Percentiles rank a stretch among this genome's conserved stretches.
Conservation (phyloP, 2,888 invertebrate genomes). For the Agrotis puta region DNA sequence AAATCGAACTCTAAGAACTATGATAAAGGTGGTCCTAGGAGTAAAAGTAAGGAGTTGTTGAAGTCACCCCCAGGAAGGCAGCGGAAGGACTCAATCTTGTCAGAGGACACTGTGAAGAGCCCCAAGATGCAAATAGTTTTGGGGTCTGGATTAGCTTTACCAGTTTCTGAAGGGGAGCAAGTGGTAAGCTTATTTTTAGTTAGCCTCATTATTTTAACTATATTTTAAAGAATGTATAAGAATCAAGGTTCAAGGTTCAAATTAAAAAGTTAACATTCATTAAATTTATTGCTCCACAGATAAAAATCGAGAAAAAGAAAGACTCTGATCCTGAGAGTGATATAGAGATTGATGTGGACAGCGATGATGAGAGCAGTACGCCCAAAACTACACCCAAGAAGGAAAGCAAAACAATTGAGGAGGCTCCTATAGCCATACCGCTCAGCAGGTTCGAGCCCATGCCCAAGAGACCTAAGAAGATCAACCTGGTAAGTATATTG, state of each 20-base stretch:
- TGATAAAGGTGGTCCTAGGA: constrained; percentile 74
- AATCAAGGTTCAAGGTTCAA: not conserved
- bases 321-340: constrained; percentile 89
- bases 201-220: not conserved
- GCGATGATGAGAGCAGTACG: constrained; percentile 80
- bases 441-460: constrained; percentile 84
- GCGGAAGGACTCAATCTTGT: constrained; percentile 81
- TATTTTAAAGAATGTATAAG: too few relatives aligned
- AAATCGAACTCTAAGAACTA: constrained; percentile 76
- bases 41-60: constrained; percentile 77
- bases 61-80: constrained; percentile 80
- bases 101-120: constrained; percentile 83
- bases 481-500: constrained; percentile 84
- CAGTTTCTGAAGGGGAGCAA: constrained; percentile 91
- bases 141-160: constrained; percentile 89
- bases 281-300: constrained; percentile 69
- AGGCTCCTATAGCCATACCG: constrained; percentile 79
- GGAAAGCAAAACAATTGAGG: constrained; percentile 58
- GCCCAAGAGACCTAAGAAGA: constrained; percentile 89
- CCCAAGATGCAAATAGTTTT: constrained; percentile 89
- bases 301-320: constrained; percentile 88
- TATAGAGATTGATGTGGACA: constrained; percentile 92
- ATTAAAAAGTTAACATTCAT: not conserved
- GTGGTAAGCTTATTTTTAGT: constrained; percentile 80
- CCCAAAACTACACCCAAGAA: constrained; percentile 57